phyloP scores from a whole-genome alignment of 2,113 vertebrate genomes.

The Pongo abelii region DNA sequence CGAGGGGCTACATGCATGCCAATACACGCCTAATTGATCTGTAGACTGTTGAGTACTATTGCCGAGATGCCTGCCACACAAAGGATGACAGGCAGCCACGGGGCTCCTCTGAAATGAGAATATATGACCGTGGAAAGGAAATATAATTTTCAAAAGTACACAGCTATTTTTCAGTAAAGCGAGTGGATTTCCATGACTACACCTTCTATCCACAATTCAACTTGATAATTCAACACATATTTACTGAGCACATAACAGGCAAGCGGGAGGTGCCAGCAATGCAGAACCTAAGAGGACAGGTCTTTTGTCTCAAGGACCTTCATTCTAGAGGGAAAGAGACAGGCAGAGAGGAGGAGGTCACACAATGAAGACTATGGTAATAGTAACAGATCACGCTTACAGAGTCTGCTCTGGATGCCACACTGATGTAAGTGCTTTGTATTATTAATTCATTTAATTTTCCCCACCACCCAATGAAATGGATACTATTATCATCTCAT shows the following conservation, averaged over 20 bases:
- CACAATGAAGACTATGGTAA: not conserved
- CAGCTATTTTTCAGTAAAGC: not conserved
- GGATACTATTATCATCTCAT: not conserved
- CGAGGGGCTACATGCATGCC: not conserved
- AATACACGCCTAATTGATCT: not conserved
- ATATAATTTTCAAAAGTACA: not conserved
- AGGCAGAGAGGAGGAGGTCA: not conserved
- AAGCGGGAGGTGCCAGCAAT: not conserved
- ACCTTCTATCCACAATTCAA: conserved; percentile 49
- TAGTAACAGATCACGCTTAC: not conserved
- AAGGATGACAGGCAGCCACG: not conserved
- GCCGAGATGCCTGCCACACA: not conserved
- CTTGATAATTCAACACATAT: conserved; percentile 22
- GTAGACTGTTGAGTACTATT: not conserved
- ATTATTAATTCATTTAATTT: not conserved
- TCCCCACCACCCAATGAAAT: not conserved
- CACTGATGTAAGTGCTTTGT: not conserved
- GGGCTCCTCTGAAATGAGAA: not conserved
- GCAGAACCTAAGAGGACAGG: not conserved
- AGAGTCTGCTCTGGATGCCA: fast-evolving
- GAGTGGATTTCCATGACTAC: conserved; percentile 57
- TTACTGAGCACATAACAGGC: conserved; percentile 19
- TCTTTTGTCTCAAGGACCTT: conserved; percentile 30
- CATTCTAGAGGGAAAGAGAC: not conserved
- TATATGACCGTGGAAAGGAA: not conserved